Conservation (phyloP, 1,140 invertebrate genomes). For the Brachionus asplanchnoidis region DNA sequence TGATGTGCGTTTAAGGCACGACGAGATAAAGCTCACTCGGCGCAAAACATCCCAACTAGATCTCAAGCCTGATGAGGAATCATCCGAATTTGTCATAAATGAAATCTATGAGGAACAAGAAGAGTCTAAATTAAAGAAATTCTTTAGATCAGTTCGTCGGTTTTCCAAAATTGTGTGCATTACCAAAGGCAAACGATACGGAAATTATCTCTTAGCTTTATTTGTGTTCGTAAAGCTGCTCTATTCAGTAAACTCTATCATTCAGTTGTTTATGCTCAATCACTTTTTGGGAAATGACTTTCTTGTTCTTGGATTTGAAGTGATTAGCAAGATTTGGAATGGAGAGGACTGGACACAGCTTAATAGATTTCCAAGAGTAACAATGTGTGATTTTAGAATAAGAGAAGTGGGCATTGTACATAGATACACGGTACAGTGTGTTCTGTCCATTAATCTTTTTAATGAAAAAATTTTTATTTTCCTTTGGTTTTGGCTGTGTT, state of each 20-base stretch:
- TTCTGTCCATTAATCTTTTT: conserved; percentile 44
- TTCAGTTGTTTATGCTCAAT: conserved; percentile 59
- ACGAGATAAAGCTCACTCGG: background rate
- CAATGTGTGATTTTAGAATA: conserved; percentile 60
- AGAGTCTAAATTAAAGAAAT: background rate
- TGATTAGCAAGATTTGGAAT: conserved; percentile 53
- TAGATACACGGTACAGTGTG: conserved; percentile 39
- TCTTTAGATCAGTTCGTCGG: background rate
- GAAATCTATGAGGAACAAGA: background rate
- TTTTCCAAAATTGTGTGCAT: conserved; percentile 24
- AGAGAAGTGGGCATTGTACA: conserved; percentile 55
- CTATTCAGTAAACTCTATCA: conserved; percentile 58
- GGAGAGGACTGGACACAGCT: conserved; percentile 55
- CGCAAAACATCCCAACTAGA: background rate
- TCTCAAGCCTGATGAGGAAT: background rate
- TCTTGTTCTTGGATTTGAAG: conserved; percentile 58
- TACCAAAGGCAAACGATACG: conserved; percentile 55
- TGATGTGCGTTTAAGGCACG: background rate
- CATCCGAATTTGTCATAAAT: conserved; percentile 12
- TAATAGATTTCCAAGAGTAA: conserved; percentile 59
- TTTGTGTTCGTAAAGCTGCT: conserved; percentile 59
- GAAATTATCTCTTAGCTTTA: conserved; percentile 57
- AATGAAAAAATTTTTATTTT: conserved; percentile 44
- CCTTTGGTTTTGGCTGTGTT: conserved; percentile 36
- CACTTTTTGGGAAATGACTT: conserved; percentile 59